Evolutionary conservation across 2,888 invertebrate species (phyloP), one percentile per base, ranked within the genome.

Genomic region (Erannis defoliaria): DNA sequence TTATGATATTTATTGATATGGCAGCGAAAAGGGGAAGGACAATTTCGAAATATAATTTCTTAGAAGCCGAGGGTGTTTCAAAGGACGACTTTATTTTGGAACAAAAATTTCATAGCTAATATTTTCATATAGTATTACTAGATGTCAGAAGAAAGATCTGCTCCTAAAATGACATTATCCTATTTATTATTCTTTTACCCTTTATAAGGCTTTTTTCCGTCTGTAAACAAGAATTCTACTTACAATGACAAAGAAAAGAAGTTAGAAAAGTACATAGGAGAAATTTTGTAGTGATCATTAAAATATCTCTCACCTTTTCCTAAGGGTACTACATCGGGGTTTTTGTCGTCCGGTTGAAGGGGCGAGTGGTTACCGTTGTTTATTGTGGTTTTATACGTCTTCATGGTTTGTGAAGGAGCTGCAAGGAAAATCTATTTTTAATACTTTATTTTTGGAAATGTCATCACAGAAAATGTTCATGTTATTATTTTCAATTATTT

Each of bases 321-420:
- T 73, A 96, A 95, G 26, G 97, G 97, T 63, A 97, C 96, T 68
- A 97, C 97, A 84, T 97, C 97, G 26, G 97, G 97, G 93, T 97
- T 97, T 85, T 96, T 96, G 88, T 98, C 98, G 80, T 98, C 97
- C 75, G 96, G 96, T 81, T 96, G 95, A 79, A 96, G 95, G 18
- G 95, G 93, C 9, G 93, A 91, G 72, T 90, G 90, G 74, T 86
- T 87, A 10, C 79, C 76, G 75, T 95, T 89, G 72, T 95, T 95
- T 82, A 95, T 88, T 57, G 95, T 94, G 67, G 94, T 95, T 88
- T 96, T 96, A 84, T 96, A 88, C n/a, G 85, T 83, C 72, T 93
- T 93, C 76, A 83, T 84, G 16, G 86, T 83, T 74, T 90, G 90
- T 72, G 86, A 70, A 12, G 91, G 90, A 56, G 87, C 90, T 90